Conservation (phyloP, 2,797 vertebrate species). For the Takifugu rubripes region DNA sequence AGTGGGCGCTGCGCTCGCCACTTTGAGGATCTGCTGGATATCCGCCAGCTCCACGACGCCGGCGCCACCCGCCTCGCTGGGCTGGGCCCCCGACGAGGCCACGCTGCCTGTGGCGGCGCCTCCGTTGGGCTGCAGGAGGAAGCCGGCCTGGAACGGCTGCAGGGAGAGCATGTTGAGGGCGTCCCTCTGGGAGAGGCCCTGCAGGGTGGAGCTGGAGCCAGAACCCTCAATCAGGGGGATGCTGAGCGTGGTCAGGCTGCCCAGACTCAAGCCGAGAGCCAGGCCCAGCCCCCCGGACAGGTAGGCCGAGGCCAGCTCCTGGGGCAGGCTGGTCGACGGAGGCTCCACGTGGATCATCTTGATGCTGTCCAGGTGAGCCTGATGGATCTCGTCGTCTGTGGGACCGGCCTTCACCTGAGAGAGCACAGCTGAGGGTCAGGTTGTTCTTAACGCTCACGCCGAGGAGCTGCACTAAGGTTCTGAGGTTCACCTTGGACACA, state of each 20-base stretch:
- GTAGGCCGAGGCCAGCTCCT: slow-evolving; percentile 74
- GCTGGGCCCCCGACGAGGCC: slow-evolving; percentile 79
- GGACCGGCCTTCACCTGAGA: slow-evolving; percentile 73
- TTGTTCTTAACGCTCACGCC: too few species aligned
- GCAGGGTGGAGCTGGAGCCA: slow-evolving; percentile 68
- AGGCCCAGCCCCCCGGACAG: slow-evolving; percentile 49
- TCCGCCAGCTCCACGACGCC: slow-evolving; percentile 86
- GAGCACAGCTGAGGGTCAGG: not conserved
- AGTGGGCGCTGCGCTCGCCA: slow-evolving; percentile 84
- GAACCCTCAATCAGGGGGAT: slow-evolving; percentile 82
- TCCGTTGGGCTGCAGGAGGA: slow-evolving; percentile 89
- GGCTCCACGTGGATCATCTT: slow-evolving; percentile 86
- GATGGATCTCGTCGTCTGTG: slow-evolving; percentile 79
- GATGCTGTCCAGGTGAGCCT: slow-evolving; percentile 83
- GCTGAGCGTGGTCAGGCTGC: slow-evolving; percentile 48
- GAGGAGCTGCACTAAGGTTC: too few species aligned
- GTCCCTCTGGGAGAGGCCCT: slow-evolving; percentile 77
- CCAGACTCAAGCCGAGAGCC: slow-evolving; percentile 37
- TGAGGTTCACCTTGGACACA: slow-evolving; percentile 66
- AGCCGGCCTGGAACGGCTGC: slow-evolving; percentile 90
- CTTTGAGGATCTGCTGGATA: slow-evolving; percentile 96
- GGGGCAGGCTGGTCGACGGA: slow-evolving; percentile 86
- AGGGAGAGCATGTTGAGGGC: slow-evolving; percentile 84
- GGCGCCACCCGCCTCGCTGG: slow-evolving; percentile 42
- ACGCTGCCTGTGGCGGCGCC: slow-evolving; percentile 36